phyloP scores from a whole-genome alignment of 2,888 invertebrate genomes.

The Synergus gifuensis region DNA sequence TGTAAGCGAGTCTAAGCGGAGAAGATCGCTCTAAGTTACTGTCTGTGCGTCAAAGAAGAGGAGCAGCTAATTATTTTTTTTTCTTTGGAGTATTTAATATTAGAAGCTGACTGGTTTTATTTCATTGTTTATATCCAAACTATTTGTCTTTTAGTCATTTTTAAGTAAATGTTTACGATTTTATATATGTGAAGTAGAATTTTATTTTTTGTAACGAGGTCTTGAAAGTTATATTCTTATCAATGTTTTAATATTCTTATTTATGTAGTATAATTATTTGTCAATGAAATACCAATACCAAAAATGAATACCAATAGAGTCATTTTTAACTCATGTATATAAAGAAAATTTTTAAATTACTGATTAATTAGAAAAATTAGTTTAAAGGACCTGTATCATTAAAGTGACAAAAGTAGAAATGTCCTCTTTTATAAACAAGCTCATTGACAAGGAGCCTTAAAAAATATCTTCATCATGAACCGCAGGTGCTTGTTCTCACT shows the following conservation, averaged over 20 bases:
- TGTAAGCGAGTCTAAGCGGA: not conserved
- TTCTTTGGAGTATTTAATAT: not conserved
- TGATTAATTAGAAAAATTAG: not conserved
- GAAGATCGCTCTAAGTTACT: not conserved
- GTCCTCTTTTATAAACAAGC: not conserved
- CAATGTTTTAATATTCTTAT: too few species aligned
- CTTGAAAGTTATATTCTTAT: too few species aligned
- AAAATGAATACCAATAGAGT: too few species aligned
- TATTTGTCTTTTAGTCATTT: too few species aligned
- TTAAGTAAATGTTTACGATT: not conserved
- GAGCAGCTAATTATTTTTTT: not conserved
- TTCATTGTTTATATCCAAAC: too few species aligned
- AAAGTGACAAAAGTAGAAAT: not conserved
- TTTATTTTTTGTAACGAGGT: not conserved
- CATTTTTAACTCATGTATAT: too few species aligned
- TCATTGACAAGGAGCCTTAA: not conserved
- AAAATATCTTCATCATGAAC: conserved; percentile 1
- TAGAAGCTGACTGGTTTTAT: not conserved
- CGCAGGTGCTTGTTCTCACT: conserved; percentile 47
- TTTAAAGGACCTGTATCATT: not conserved
- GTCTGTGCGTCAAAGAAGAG: conserved; percentile 24
- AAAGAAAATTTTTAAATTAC: too few species aligned
- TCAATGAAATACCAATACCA: too few species aligned
- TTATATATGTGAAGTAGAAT: not conserved
- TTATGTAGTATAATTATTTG: too few species aligned